Conservation (phyloP, 2,888 invertebrate species). For the Agrilus mali region DNA sequence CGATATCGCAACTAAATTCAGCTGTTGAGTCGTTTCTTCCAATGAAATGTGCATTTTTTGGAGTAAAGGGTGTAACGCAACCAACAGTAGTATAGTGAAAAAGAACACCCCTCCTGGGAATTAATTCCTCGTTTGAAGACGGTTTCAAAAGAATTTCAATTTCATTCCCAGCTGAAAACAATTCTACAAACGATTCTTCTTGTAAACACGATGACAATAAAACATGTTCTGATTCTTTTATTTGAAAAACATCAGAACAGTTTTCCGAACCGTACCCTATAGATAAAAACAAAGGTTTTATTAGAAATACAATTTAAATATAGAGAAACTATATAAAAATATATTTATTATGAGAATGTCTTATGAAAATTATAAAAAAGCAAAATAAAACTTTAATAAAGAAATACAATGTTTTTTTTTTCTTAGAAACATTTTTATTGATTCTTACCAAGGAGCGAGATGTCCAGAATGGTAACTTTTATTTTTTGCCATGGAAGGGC, state of each 20-base stretch:
- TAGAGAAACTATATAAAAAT: too few species aligned
- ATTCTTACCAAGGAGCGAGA: conserved; percentile 54
- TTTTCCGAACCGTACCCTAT: conserved; percentile 16
- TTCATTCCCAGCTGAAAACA: conserved; percentile 37
- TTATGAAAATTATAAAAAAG: too few species aligned
- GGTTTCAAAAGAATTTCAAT: conserved; percentile 27
- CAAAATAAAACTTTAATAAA: too few species aligned
- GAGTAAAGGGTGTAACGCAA: conserved; percentile 50
- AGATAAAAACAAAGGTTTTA: neutral
- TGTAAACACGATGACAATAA: conserved; percentile 43
- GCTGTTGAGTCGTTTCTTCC: conserved; percentile 52
- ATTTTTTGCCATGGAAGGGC: conserved; percentile 51
- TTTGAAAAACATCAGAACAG: conserved; percentile 41
- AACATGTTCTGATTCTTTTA: conserved; percentile 37
- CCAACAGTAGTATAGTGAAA: conserved; percentile 51
- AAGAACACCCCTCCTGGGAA: conserved; percentile 43
- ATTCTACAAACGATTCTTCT: conserved; percentile 37
- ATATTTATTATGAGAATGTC: too few species aligned
- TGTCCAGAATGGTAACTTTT: conserved; percentile 52
- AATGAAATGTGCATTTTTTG: conserved; percentile 54
- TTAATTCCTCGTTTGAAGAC: conserved; percentile 16
- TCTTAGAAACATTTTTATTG: neutral
- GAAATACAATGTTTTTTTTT: neutral
- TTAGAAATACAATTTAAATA: too few species aligned
- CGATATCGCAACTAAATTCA: conserved; percentile 56